These are phyloP conservation scores for Micromussa lordhowensis DNA, from an alignment of 92 coral and sea anemone species.

Conservation along the genomic window DNA sequence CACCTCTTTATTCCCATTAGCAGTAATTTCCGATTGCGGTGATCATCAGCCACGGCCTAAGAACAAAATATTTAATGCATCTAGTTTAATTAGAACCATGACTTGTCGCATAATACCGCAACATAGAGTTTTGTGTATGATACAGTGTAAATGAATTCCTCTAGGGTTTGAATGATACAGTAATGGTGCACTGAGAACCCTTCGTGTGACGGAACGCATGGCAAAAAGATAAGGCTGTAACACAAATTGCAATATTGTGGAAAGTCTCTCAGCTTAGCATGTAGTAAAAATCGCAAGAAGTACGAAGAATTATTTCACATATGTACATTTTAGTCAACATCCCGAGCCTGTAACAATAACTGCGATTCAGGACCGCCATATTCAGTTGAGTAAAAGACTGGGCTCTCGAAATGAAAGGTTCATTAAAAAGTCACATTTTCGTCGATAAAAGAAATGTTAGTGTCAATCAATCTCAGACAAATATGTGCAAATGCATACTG, in stretches of 20 bases:
- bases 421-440: too few relatives aligned
- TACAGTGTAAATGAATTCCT: too few relatives aligned
- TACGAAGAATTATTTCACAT: too few relatives aligned
- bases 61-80: not conserved
- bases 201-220: not conserved
- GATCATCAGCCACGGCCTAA: conserved; percentile 63
- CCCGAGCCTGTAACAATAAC: not conserved
- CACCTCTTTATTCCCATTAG: conserved; percentile 44
- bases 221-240: not conserved
- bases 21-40: conserved; percentile 35
- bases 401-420: too few relatives aligned
- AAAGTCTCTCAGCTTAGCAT: too few relatives aligned
- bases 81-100: not conserved
- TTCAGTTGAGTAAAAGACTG: too few relatives aligned
- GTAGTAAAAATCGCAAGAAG: too few relatives aligned
- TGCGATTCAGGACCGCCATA: not conserved
- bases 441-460: too few relatives aligned
- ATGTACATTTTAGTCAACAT: not conserved
- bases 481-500: not conserved
- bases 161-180: too few relatives aligned
- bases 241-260: not conserved
- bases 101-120: not conserved
- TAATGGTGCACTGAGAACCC: too few relatives aligned
- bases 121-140: not conserved
- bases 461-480: too few relatives aligned